Conservation (phyloP, 2,888 invertebrate species). For the Dolichopus griseipennis region DNA sequence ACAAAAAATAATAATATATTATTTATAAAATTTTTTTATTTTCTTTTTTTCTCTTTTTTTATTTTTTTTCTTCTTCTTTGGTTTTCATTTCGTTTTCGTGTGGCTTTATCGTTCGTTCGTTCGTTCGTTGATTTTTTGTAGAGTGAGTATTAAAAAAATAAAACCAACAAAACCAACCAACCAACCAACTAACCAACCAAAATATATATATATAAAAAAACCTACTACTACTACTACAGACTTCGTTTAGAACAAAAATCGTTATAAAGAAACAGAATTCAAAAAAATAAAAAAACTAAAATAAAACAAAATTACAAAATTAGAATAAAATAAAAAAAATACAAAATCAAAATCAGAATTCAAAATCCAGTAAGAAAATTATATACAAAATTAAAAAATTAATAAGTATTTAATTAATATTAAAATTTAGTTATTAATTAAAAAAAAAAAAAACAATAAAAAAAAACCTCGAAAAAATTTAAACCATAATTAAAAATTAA, state of each 20-base stretch:
- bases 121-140: slow-evolving; percentile 32
- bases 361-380: background rate
- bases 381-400: background rate
- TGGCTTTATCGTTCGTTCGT: slow-evolving; percentile 30
- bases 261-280: no score
- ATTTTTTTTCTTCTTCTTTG: slow-evolving; percentile 13
- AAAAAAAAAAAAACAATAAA: background rate
- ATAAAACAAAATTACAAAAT: slow-evolving; percentile 8
- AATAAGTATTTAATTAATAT: background rate
- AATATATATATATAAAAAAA: background rate
- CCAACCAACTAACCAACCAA: background rate
- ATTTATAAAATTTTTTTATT: background rate
- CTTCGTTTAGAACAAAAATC: no score
- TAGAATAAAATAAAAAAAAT: background rate
- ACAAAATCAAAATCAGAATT: background rate
- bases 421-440: background rate
- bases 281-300: slow-evolving; percentile 12
- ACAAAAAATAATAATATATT: background rate
- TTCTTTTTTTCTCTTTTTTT: slow-evolving; percentile 14
- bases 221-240: no score
- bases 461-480: background rate
- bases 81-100: slow-evolving; percentile 25
- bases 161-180: slow-evolving; percentile 7
- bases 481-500: background rate
- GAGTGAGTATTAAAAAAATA: slow-evolving; percentile 26